Evolutionary conservation across 1,140 invertebrate genomes (phyloP), one percentile per base, ranked within the genome.

Genomic region (Tetramorium simillimum): DNA sequence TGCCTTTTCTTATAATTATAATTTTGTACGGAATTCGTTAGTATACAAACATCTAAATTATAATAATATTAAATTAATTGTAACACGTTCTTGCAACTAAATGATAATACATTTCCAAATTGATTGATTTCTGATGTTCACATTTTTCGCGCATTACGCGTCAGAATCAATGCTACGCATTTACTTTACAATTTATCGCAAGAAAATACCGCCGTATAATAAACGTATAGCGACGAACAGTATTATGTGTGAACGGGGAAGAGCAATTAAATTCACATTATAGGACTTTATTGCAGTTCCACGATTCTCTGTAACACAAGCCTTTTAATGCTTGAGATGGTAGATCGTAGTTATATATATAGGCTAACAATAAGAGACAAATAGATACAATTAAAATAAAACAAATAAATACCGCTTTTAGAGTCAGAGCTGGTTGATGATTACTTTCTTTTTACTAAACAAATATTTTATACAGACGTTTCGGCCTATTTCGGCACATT

Each of bases 221-320:
- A 24, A 75, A 18, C 49, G 51, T 21, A 21, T n/a, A 46, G 3
- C 12, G 37, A 60, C 5, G 16, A 51, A 49, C 81, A 58, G 37
- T 37, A 14, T 49, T 28, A 33, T 16, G 33, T 60, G 58, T 18
- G 53, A 58, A 72, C 33, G 73, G 28, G 40, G 14, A 43, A 76
- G 7, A 85, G 70, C 56, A 76, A 76, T 85, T 85, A 85, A 85
- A 75, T 85, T 76, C 56, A 43, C 81, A 49, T 85, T 43, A 56
- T 18, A 33, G 40, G 46, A 76, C 43, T 85, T 85, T 76, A 85
- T 76, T 60, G 46, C 40, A 40, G 12, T 21, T 85, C 43, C 70
- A 49, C 14, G 12, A 84, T 75, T 24, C 18, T 28, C 18, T 28
- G 81, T 63, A 76, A 49, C 67, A 46, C 40, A 21, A 10, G 43